These are phyloP conservation scores for Redunca redunca DNA, from an alignment of 2,113 vertebrate species.

Conservation along the genomic window DNA sequence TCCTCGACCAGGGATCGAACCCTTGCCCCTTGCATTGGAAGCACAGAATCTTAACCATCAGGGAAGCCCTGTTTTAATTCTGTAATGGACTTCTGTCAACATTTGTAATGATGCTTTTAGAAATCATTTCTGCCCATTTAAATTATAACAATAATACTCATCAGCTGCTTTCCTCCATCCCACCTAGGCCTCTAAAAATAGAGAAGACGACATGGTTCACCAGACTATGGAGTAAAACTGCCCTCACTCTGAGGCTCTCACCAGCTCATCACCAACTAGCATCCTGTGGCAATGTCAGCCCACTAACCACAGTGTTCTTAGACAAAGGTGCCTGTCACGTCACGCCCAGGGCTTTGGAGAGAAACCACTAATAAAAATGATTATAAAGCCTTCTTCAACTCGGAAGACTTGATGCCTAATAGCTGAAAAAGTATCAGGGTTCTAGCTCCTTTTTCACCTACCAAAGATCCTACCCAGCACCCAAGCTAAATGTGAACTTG, in stretches of 20 bases:
- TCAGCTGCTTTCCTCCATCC: neutral
- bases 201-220: neutral
- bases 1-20: neutral
- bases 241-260: neutral
- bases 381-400: neutral
- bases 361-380: neutral
- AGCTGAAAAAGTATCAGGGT: neutral
- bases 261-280: neutral
- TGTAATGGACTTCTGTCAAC: neutral
- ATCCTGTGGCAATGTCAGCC: neutral
- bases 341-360: neutral
- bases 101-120: neutral
- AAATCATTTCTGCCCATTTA: neutral
- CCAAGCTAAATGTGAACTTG: neutral
- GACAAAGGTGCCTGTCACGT: neutral
- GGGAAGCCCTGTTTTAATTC: neutral
- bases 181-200: neutral
- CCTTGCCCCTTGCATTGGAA: neutral
- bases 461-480: neutral
- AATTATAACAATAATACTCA: neutral
- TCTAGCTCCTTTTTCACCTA: neutral
- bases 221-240: neutral
- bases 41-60: neutral
- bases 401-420: neutral
- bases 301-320: neutral